Percentiles rank a stretch among this genome's conserved stretches.
Evolutionary conservation across 1,140 invertebrate species (phyloP).

Genomic region (Caenorhabditis latens): DNA sequence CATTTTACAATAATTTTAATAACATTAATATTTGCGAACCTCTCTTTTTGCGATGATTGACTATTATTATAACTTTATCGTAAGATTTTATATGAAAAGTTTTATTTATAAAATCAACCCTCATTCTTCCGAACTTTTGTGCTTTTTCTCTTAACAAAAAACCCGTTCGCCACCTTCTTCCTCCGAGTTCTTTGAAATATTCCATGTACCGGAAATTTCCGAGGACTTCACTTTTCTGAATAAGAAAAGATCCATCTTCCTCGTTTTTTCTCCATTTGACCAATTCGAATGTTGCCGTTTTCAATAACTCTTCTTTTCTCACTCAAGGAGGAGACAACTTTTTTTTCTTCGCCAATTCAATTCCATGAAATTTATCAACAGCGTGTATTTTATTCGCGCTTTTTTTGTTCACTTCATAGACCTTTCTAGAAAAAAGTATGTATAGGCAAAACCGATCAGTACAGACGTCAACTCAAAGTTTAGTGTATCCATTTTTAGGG

Average conservation of each 20-base stretch:
- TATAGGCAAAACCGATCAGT: too few relatives aligned
- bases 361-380: slow-evolving; percentile 47
- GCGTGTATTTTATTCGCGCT: neutral
- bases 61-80: too few relatives aligned
- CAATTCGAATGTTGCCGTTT: slow-evolving; percentile 43
- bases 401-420: neutral
- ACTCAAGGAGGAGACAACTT: neutral
- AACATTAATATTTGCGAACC: too few relatives aligned
- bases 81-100: too few relatives aligned
- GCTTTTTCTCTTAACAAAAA: neutral
- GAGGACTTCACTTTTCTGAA: neutral
- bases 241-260: slow-evolving; percentile 1
- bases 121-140: neutral
- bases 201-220: neutral
- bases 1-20: too few relatives aligned
- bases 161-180: neutral
- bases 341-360: slow-evolving; percentile 17
- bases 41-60: too few relatives aligned
- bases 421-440: neutral
- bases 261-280: neutral
- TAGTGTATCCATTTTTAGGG: too few relatives aligned
- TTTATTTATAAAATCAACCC: neutral
- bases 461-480: too few relatives aligned
- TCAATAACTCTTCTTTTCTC: slow-evolving; percentile 34
- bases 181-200: neutral